Evolutionary conservation across 2,113 vertebrate genomes (phyloP).

Genomic region (Megaceryle maxima): DNA sequence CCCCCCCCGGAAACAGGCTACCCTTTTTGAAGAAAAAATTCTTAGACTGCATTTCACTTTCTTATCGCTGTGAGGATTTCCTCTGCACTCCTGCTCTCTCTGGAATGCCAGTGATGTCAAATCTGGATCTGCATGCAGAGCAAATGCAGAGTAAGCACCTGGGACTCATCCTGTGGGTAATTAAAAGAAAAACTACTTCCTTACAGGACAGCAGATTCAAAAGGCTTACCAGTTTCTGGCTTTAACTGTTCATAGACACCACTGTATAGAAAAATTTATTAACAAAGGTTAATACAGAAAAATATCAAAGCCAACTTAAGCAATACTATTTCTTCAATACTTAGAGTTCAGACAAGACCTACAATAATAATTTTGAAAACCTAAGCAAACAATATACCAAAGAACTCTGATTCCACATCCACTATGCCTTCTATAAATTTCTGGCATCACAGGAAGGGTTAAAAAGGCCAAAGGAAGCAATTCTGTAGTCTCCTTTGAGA

Average conservation of each 20-base stretch:
- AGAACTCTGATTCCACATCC: not conserved
- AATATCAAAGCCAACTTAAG: not conserved
- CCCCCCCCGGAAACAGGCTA: not conserved
- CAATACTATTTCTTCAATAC: not conserved
- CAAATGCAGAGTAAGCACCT: not conserved
- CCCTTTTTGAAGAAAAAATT: not conserved
- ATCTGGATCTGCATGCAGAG: not conserved
- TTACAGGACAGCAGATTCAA: not conserved
- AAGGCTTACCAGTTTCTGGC: not conserved
- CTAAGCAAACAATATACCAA: not conserved
- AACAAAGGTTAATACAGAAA: not conserved
- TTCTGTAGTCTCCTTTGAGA: not conserved
- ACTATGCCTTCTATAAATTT: not conserved
- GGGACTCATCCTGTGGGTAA: not conserved
- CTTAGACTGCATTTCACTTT: not conserved
- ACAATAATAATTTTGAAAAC: not conserved
- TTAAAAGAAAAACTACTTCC: not conserved
- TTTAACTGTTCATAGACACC: not conserved
- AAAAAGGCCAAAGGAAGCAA: not conserved
- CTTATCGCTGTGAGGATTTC: not conserved
- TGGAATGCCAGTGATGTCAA: conserved; percentile 14
- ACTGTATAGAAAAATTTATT: not conserved
- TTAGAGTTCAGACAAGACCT: not conserved
- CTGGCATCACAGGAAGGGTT: not conserved
- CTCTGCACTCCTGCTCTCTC: not conserved